These are phyloP conservation scores for Clunio marinus DNA, from an alignment of 2,888 invertebrate species.

Conservation along the genomic window DNA sequence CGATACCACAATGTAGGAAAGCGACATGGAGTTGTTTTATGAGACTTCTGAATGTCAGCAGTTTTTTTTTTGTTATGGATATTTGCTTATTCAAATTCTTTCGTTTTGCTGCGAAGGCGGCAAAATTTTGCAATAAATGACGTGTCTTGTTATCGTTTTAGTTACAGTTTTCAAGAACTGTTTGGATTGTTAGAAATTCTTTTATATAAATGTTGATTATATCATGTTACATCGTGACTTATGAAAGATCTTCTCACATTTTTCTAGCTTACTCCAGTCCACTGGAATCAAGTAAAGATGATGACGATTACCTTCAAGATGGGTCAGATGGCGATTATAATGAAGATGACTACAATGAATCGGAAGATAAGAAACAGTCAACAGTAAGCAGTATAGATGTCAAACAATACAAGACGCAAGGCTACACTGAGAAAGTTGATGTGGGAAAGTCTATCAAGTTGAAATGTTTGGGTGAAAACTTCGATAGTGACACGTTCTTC, in stretches of 20 bases:
- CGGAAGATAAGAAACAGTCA: neutral
- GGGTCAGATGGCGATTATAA: neutral
- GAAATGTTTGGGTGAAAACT: neutral
- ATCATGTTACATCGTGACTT: no score
- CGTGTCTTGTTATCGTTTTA: no score
- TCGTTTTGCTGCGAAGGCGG: no score
- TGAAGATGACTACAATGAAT: neutral
- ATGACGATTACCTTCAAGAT: conserved; percentile 4
- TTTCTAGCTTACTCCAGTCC: neutral
- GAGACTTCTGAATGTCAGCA: no score
- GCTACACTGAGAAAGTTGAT: neutral
- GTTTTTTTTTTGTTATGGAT: no score
- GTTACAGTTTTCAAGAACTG: no score
- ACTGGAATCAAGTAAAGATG: neutral
- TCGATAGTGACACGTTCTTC: neutral
- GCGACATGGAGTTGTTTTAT: no score
- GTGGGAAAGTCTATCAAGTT: neutral
- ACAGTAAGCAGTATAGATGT: neutral
- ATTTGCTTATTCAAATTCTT: no score
- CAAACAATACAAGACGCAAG: neutral
- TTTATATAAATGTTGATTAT: no score
- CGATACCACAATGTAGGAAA: no score
- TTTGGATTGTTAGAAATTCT: no score
- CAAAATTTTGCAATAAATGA: no score
- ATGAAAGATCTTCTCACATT: neutral